A percentile compares a stretch with the other conserved stretches of the same genome.
Evolutionary conservation across 2,888 invertebrate species (phyloP).

Genomic region (Thereva nobilitata): DNA sequence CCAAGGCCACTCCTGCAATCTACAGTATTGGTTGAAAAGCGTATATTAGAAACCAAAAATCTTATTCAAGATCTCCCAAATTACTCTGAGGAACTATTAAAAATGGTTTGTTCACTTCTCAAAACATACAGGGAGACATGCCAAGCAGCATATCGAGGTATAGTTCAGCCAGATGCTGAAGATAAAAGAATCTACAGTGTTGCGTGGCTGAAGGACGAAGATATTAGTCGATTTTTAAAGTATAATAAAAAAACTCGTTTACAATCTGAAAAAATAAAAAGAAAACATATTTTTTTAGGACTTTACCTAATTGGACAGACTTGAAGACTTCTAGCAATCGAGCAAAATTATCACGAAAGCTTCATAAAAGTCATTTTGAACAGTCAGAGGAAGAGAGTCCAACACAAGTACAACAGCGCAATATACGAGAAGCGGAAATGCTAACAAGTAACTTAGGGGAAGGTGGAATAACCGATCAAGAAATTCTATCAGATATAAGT

Average conservation of each 20-base stretch:
- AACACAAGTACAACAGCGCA: constrained; percentile 75
- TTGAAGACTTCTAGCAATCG: constrained; percentile 60
- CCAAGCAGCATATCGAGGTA: constrained; percentile 72
- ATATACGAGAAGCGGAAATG: constrained; percentile 89
- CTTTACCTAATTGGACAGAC: constrained; percentile 78
- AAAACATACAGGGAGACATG: constrained; percentile 76
- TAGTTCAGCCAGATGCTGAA: constrained; percentile 77
- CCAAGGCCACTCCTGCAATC: constrained; percentile 71
- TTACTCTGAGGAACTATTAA: constrained; percentile 75
- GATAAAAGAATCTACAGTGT: constrained; percentile 80
- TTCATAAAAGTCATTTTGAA: constrained; percentile 56
- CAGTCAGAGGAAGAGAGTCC: constrained; percentile 76
- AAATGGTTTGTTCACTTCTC: constrained; percentile 71
- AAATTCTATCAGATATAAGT: constrained; percentile 83
- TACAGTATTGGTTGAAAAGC: constrained; percentile 70
- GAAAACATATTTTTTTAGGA: constrained; percentile 57
- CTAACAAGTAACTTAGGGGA: constrained; percentile 89
- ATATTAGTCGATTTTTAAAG: constrained; percentile 91
- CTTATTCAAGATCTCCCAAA: constrained; percentile 73
- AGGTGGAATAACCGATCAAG: constrained; percentile 79
- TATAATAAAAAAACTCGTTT: constrained; percentile 51
- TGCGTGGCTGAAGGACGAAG: constrained; percentile 91
- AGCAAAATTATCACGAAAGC: constrained; percentile 46
- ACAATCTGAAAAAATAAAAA: constrained; percentile 11
- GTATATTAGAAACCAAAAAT: constrained; percentile 64